Conservation (phyloP, 1,140 invertebrate genomes). For the Achatina immaculata region DNA sequence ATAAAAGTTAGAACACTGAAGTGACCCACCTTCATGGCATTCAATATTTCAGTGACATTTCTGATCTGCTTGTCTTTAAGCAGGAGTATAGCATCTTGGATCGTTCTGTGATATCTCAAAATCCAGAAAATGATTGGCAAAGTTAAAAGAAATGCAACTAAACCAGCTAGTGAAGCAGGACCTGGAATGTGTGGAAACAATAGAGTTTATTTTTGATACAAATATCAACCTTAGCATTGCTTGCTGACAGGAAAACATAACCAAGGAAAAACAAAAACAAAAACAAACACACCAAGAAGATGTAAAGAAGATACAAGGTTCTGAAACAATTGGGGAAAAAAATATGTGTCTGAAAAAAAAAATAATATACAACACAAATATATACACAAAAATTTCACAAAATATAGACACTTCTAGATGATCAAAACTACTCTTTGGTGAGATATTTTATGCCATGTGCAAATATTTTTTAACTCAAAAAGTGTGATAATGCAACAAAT, state of each 20-base stretch:
- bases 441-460: no score
- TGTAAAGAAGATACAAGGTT: neutral
- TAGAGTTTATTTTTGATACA: conserved; percentile 77
- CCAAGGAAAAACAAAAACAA: no score
- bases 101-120: conserved; percentile 79
- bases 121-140: conserved; percentile 84
- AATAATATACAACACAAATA: no score
- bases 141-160: conserved; percentile 67
- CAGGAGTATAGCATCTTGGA: conserved; percentile 73
- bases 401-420: no score
- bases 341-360: no score
- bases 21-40: conserved; percentile 74
- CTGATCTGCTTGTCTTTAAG: conserved; percentile 76
- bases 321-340: neutral
- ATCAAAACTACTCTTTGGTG: no score
- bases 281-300: neutral
- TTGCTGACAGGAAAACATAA: no score
- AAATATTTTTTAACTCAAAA: no score
- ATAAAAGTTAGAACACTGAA: no score
- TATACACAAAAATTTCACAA: no score
- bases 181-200: conserved; percentile 83
- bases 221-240: neutral
- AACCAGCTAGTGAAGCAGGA: conserved; percentile 64
- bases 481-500: no score
- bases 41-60: conserved; percentile 71